These are phyloP conservation scores for Drosophila paranaensis DNA, from an alignment of 2,888 invertebrate genomes.

Conservation along the genomic window DNA sequence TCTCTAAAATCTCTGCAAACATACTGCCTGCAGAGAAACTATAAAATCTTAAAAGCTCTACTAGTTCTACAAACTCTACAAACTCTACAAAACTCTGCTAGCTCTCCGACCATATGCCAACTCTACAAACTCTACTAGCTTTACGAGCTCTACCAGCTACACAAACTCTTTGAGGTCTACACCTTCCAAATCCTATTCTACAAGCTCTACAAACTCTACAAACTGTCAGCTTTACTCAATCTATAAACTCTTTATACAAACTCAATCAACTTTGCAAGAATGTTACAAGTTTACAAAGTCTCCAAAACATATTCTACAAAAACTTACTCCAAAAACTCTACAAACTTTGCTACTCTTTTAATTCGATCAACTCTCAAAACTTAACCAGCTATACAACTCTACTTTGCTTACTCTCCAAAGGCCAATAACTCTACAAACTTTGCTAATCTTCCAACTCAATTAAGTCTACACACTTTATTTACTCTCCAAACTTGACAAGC, in stretches of 20 bases:
- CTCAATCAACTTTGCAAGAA: no score
- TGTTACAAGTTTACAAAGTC: background rate
- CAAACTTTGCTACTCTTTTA: background rate
- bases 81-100: no score
- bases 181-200: background rate
- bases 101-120: no score
- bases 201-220: background rate
- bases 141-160: background rate
- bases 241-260: no score
- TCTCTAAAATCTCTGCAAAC: background rate
- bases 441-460: background rate
- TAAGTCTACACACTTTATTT: no score
- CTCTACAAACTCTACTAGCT: no score
- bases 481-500: background rate
- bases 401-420: no score
- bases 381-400: background rate
- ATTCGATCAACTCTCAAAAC: background rate
- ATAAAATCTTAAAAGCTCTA: no score
- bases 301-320: background rate
- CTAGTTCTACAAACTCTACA: no score
- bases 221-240: background rate
- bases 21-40: no score
- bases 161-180: background rate
- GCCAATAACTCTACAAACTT: no score
- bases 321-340: background rate